phyloP scores from a whole-genome alignment of 2,888 invertebrate species.

The Anaspis maculata region DNA sequence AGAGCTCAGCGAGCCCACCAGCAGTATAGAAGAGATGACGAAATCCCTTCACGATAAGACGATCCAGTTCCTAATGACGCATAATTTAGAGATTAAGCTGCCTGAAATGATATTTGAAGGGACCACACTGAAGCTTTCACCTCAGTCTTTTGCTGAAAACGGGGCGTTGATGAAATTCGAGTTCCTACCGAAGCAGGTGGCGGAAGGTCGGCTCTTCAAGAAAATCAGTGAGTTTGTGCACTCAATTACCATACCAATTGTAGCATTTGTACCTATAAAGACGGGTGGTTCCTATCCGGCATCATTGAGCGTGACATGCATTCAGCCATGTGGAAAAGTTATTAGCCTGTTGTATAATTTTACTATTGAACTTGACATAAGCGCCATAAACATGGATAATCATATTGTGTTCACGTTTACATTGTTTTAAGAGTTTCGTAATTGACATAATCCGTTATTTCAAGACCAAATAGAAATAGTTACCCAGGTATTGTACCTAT shows the following conservation, averaged over 20 bases:
- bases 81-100: slow-evolving; percentile 63
- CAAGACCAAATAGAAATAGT: no score
- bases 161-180: slow-evolving; percentile 71
- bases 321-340: slow-evolving; percentile 5
- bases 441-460: no score
- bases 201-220: slow-evolving; percentile 52
- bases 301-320: slow-evolving; percentile 3
- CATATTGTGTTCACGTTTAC: no score
- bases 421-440: no score
- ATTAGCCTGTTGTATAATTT: slow-evolving; percentile 5
- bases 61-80: slow-evolving; percentile 63
- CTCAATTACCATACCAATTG: no score
- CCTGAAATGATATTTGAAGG: slow-evolving; percentile 69
- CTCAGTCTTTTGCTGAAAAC: slow-evolving; percentile 56
- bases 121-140: slow-evolving; percentile 64
- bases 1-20: slow-evolving; percentile 29
- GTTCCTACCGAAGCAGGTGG: slow-evolving; percentile 45
- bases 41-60: slow-evolving; percentile 58
- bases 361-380: no score
- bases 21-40: slow-evolving; percentile 64
- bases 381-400: no score
- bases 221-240: slow-evolving; percentile 55
- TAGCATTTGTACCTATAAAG: no score
- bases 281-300: not conserved
- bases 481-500: no score